phyloP scores from a whole-genome alignment of 2,113 vertebrate genomes.

The Sebastes schlegelii region DNA sequence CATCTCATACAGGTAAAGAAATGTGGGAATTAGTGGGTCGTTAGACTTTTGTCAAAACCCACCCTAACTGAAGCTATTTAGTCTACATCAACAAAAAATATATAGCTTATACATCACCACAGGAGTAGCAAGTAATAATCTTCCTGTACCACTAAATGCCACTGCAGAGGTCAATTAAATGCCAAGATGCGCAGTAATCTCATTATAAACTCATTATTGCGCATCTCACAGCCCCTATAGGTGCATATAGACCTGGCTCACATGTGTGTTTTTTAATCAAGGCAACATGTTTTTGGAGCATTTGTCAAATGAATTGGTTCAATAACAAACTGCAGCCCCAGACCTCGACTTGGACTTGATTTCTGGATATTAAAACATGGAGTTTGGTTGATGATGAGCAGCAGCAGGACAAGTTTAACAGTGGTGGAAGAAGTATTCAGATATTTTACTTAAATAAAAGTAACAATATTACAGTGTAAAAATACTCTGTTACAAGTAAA shows the following conservation, averaged over 20 bases:
- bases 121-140: neutral
- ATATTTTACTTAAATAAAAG: no score
- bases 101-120: neutral
- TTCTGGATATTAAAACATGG: neutral
- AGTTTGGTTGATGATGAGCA: neutral
- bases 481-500: no score
- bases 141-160: no score
- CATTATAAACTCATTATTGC: neutral
- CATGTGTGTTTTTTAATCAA: neutral
- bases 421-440: no score
- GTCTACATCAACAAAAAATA: no score
- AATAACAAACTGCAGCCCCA: neutral
- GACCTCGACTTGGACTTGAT: neutral
- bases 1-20: no score
- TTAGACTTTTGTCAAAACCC: no score
- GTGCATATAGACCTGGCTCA: neutral
- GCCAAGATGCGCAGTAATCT: neutral
- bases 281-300: neutral
- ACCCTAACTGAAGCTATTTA: no score
- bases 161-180: neutral
- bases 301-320: neutral
- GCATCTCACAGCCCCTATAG: neutral
- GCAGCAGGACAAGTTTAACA: slow-evolving; percentile 16
- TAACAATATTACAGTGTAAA: no score
- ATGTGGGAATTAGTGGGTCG: no score